A percentile compares a stretch with the other conserved stretches of the same genome.
Evolutionary conservation across 1,140 invertebrate genomes (phyloP).

Genomic region (Diabrotica undecimpunctata): DNA sequence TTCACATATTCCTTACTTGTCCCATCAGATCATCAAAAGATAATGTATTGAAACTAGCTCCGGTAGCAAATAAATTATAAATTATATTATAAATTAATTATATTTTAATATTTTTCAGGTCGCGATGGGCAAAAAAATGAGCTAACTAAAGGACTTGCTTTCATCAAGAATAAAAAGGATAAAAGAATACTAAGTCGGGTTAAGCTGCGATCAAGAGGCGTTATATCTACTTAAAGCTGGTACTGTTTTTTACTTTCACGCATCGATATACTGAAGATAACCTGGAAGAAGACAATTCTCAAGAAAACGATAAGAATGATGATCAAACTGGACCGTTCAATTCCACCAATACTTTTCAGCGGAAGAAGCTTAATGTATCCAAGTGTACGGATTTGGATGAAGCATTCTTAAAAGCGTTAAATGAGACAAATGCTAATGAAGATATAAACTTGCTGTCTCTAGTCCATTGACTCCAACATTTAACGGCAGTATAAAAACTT

Average conservation of each 20-base stretch:
- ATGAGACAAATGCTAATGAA: too few relatives aligned
- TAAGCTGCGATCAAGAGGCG: conserved; percentile 23
- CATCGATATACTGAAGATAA: too few relatives aligned
- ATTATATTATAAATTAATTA: conserved; percentile 12
- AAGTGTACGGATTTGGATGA: too few relatives aligned
- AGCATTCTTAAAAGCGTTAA: too few relatives aligned
- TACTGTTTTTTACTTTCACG: conserved; percentile 25
- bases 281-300: too few relatives aligned
- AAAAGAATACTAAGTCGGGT: conserved; percentile 24
- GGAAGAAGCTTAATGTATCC: too few relatives aligned
- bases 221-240: conserved; percentile 23
- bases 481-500: too few relatives aligned
- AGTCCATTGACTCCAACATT: too few relatives aligned
- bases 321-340: too few relatives aligned
- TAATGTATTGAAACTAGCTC: conserved; percentile 12
- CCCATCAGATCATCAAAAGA: conserved; percentile 17
- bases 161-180: conserved; percentile 18
- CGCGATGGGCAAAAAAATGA: conserved; percentile 18
- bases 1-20: neutral
- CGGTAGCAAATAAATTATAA: conserved; percentile 15
- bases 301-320: too few relatives aligned
- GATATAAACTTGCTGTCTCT: too few relatives aligned
- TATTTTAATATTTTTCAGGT: conserved; percentile 13
- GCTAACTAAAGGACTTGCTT: conserved; percentile 22
- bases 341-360: too few relatives aligned